Percentiles rank a stretch among this genome's conserved stretches.
These are phyloP conservation scores for Metacarcinus magister DNA, from an alignment of 2,888 invertebrate species.

Conservation along the genomic window DNA sequence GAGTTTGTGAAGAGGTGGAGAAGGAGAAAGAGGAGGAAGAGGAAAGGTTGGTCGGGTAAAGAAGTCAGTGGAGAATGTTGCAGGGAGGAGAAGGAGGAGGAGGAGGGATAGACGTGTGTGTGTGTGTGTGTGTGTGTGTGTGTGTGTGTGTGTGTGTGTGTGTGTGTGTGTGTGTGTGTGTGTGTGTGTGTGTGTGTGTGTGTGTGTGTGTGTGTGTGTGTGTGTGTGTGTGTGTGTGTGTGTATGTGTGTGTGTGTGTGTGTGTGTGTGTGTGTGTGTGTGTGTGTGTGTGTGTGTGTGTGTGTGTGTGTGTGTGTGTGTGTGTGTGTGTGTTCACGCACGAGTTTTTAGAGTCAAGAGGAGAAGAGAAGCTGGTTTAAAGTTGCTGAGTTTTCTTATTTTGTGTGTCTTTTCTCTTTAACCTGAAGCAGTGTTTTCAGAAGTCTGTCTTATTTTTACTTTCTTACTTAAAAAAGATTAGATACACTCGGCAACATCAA, in stretches of 20 bases:
- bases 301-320: neutral
- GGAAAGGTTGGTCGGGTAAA: no score
- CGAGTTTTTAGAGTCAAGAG: neutral
- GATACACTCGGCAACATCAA: neutral
- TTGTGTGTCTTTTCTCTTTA: slow-evolving; percentile 37
- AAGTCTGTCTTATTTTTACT: neutral
- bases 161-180: no score
- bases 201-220: no score
- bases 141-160: no score
- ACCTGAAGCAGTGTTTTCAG: neutral
- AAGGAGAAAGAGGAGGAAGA: neutral
- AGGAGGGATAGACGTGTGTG: no score
- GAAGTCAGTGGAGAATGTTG: no score
- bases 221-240: no score
- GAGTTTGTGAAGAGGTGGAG: neutral
- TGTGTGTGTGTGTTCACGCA: neutral
- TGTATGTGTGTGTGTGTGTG: no score
- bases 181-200: no score
- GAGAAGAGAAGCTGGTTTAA: neutral
- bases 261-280: slow-evolving; percentile 9
- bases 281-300: slow-evolving; percentile 26
- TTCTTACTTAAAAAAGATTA: neutral
- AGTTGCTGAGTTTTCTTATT: slow-evolving; percentile 19
- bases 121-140: no score
- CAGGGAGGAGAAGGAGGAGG: no score